phyloP scores from a whole-genome alignment of 2,113 vertebrate species.

The Pteruthius melanotis region DNA sequence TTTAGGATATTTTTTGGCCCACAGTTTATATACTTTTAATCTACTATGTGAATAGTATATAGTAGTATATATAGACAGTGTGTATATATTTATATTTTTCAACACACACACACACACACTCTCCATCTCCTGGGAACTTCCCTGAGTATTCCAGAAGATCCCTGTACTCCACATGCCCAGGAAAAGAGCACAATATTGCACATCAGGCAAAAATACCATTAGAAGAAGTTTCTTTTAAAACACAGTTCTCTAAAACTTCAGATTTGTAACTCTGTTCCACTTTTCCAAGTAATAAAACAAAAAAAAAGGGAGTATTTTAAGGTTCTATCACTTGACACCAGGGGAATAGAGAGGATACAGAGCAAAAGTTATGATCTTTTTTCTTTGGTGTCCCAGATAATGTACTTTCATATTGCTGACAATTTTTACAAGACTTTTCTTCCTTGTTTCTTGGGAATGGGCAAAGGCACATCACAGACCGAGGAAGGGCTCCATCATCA shows the following conservation, averaged over 20 bases:
- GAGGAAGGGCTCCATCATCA: conserved; percentile 19
- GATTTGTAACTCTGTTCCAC: not conserved
- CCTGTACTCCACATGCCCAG: rapidly evolving
- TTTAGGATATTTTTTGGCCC: not conserved
- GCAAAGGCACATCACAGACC: not conserved
- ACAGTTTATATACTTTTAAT: not conserved
- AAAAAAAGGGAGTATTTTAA: not conserved
- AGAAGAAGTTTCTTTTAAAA: not conserved
- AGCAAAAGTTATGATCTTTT: conserved; percentile 2
- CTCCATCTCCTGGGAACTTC: not conserved
- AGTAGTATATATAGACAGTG: not conserved
- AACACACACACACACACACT: no score
- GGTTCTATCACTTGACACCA: not conserved
- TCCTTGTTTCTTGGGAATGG: conserved; percentile 19
- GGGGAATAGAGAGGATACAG: conserved; percentile 26
- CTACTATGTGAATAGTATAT: not conserved
- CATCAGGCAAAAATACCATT: not conserved
- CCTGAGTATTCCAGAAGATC: not conserved
- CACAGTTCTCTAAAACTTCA: not conserved
- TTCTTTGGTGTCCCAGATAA: conserved; percentile 42
- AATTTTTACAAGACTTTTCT: not conserved
- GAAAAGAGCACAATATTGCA: not conserved
- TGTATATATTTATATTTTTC: not conserved
- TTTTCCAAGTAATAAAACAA: not conserved
- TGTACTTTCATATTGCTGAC: conserved; percentile 24